Base-by-base conservation (phyloP, 2,113 vertebrate genomes). In the Petaurus breviceps region DNA sequence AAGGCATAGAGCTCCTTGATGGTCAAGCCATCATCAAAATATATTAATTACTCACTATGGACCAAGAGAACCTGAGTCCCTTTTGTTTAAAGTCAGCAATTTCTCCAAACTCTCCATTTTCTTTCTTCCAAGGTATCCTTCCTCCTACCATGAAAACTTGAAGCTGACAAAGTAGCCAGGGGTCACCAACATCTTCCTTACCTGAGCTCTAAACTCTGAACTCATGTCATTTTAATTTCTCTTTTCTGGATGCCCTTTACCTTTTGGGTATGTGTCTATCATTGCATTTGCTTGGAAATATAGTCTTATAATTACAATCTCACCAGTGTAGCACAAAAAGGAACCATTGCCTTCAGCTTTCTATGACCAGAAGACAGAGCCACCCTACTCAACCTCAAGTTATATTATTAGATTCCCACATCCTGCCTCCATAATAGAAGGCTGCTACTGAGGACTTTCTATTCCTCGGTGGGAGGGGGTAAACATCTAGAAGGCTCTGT, bases 1-100 rank as follows among this genome's bases (percentile, higher is more conserved):
- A 93, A 91, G 96, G 46, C 77, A 53, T 54, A 89, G 51, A 68
- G 8, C 77, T 90, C 52, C 47, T 57, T 52, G 77, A 95, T 52
- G 53, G 52, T 89, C 43, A 54, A 57, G 24, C 54, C 51, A 51
- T 91, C 92, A 91, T 0, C 26, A 92, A 92, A 95, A 89, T 23
- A 93, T 47, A 91, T 90, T 14, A 90, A 50, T 68, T 31, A 53
- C 19, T 43, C 43, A 91, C 26, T 90, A 94, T 89, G 26, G 52
- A 84, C n/a, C 26, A 43, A 37, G 57, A 68, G 31, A 53, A 92
- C 50, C 25, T 11, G 47, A 92, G 90, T 68, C 37, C 7, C 28
- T 91, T 51, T 46, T 50, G 25, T 94, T 84, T 92, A 84, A 43
- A 24, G 52, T 57, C 46, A 77, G n/a, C 31, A 37, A 84, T n/a